Evolutionary conservation across 2,113 vertebrate species (phyloP).

Genomic region (Acrocephalus arundinaceus): DNA sequence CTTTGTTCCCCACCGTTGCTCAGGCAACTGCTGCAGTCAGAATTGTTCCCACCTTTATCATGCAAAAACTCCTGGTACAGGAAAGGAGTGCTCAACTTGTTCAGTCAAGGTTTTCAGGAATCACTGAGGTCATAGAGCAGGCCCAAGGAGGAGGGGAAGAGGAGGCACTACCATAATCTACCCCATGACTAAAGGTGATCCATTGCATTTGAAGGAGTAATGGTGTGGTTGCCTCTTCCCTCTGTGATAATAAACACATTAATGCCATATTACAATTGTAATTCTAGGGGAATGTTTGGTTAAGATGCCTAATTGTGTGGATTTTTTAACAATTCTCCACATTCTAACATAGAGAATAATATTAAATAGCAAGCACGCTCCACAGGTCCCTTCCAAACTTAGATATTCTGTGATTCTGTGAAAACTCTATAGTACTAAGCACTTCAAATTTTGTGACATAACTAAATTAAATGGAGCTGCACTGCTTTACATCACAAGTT

Average conservation of each 20-base stretch:
- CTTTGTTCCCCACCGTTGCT: neutral
- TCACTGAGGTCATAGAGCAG: accelerated
- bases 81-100: neutral
- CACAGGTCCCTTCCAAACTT: neutral
- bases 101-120: neutral
- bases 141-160: neutral
- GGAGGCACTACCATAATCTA: neutral
- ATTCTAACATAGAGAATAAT: neutral
- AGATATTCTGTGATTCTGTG: neutral
- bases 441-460: neutral
- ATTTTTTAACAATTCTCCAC: neutral
- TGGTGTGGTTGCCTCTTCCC: neutral
- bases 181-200: too few species aligned
- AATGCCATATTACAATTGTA: neutral
- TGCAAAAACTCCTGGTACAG: neutral
- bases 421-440: neutral
- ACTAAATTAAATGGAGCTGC: neutral
- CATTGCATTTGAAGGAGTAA: neutral
- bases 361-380: neutral
- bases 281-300: neutral
- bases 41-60: neutral
- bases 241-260: neutral
- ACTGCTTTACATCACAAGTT: neutral
- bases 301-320: neutral
- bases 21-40: neutral